These are phyloP conservation scores for Philaethria dido DNA, from an alignment of 2,888 invertebrate species.

Conservation along the genomic window DNA sequence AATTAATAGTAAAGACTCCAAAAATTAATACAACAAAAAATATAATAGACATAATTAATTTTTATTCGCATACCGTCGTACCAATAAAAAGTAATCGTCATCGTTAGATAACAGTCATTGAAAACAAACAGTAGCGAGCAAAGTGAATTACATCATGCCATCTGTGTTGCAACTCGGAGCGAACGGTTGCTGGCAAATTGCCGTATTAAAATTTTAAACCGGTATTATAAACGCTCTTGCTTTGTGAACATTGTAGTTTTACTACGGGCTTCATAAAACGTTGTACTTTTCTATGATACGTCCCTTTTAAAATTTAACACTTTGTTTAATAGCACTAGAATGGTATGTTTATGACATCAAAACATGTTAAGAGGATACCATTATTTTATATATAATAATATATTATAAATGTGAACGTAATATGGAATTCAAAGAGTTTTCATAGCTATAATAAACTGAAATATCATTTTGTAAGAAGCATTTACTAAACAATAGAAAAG, in stretches of 20 bases:
- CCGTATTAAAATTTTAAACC: conserved; percentile 69
- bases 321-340: conserved; percentile 36
- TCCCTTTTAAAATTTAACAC: conserved; percentile 37
- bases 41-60: conserved; percentile 21
- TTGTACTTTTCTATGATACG: conserved; percentile 38
- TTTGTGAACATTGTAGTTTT: conserved; percentile 47
- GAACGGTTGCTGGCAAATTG: conserved; percentile 62
- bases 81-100: conserved; percentile 36
- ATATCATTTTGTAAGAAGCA: conserved; percentile 8
- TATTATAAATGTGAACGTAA: background rate
- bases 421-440: background rate
- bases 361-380: background rate
- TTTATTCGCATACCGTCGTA: conserved; percentile 15
- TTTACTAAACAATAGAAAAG: conserved; percentile 16
- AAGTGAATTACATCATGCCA: conserved; percentile 50
- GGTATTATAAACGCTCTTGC: conserved; percentile 62
- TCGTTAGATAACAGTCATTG: conserved; percentile 42
- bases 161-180: conserved; percentile 47
- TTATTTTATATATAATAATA: conserved; percentile 2
- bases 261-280: conserved; percentile 38
- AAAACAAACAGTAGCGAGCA: conserved; percentile 42
- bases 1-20: background rate
- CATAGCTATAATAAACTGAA: background rate
- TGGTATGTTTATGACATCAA: conserved; percentile 23
- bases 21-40: background rate